A percentile compares a stretch with the other conserved stretches of the same genome.
Conservation (phyloP, 2,113 vertebrate species). For the Cyprinodon variegatus region DNA sequence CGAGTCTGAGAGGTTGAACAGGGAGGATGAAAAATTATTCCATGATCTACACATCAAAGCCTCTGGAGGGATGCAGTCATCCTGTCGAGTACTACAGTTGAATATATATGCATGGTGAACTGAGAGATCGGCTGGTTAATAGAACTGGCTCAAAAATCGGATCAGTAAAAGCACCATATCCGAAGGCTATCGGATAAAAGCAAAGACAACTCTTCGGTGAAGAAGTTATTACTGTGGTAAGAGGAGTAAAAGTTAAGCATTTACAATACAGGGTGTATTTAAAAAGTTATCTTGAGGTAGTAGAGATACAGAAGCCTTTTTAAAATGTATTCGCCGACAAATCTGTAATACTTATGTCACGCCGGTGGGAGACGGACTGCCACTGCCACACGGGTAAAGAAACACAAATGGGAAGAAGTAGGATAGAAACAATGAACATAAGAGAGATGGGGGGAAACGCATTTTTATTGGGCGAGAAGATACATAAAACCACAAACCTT, state of each 20-base stretch:
- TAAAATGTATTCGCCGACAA: too few relatives aligned
- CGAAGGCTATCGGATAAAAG: neutral
- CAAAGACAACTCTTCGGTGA: neutral
- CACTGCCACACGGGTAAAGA: too few relatives aligned
- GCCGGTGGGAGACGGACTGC: too few relatives aligned
- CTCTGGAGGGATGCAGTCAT: slow-evolving; percentile 42
- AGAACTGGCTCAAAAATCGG: neutral
- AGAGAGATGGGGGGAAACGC: too few relatives aligned
- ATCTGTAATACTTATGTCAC: too few relatives aligned
- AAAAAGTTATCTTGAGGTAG: neutral
- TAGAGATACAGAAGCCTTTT: neutral
- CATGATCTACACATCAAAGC: slow-evolving; percentile 69
- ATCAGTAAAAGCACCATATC: neutral
- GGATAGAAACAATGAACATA: too few relatives aligned
- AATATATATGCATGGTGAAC: slow-evolving; percentile 41
- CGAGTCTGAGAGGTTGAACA: slow-evolving; percentile 50
- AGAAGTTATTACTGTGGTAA: neutral
- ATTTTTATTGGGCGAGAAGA: too few relatives aligned
- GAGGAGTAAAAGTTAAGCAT: neutral
- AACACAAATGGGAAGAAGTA: too few relatives aligned
- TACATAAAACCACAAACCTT: neutral
- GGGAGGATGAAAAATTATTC: slow-evolving; percentile 46
- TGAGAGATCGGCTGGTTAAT: neutral
- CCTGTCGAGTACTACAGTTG: slow-evolving; percentile 31
- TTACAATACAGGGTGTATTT: neutral